Conservation (phyloP, 2,113 vertebrate species). For the Megaceryle torquata region DNA sequence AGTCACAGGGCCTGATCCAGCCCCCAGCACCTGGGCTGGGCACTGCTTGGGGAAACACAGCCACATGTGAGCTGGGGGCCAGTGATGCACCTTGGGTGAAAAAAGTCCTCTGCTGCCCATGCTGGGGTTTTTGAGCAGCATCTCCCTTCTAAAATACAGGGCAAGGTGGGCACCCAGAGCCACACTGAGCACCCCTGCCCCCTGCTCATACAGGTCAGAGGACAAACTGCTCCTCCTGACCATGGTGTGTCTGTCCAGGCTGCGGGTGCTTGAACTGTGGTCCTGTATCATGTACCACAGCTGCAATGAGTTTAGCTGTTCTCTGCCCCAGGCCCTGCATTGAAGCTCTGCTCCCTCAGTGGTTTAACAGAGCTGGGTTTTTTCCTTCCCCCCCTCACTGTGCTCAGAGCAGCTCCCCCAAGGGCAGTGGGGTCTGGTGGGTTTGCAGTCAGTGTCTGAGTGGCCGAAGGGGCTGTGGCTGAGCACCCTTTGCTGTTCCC, state of each 20-base stretch:
- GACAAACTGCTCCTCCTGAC: rapidly evolving
- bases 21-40: neutral
- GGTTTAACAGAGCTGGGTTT: too few species aligned
- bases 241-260: rapidly evolving
- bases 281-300: rapidly evolving
- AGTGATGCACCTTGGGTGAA: rapidly evolving
- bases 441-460: rapidly evolving
- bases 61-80: rapidly evolving
- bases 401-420: neutral
- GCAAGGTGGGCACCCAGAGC: neutral
- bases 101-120: neutral
- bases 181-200: neutral
- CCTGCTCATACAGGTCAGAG: neutral
- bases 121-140: neutral
- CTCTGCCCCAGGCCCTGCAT: neutral
- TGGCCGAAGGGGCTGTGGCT: rapidly evolving
- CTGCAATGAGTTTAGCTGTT: neutral
- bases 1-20: neutral
- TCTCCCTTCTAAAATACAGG: neutral
- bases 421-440: neutral
- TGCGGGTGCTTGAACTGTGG: neutral
- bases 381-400: too few species aligned
- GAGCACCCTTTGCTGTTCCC: neutral
- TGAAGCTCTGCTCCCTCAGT: neutral
- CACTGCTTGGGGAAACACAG: neutral